phyloP scores from a whole-genome alignment of 64 coral and sea anemone species.

The Astreopora myriophthalma region DNA sequence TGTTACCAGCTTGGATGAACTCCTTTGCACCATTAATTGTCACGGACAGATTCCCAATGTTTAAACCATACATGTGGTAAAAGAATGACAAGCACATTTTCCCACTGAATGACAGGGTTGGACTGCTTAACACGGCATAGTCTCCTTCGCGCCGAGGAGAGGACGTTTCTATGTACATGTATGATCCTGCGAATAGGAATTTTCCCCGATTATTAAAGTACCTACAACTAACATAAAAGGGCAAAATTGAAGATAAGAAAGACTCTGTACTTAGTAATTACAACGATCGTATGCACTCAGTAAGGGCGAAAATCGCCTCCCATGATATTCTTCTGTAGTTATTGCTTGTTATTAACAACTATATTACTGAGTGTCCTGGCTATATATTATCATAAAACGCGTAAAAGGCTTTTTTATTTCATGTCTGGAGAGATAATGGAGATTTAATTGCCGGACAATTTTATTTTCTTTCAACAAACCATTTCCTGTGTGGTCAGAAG shows the following conservation, averaged over 20 bases:
- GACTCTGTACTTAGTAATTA: too few species aligned
- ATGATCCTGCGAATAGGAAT: neutral
- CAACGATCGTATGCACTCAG: too few species aligned
- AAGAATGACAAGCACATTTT: neutral
- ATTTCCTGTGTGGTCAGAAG: slow-evolving; percentile 53
- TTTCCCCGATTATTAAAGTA: neutral
- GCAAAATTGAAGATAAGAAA: neutral
- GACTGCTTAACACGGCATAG: neutral
- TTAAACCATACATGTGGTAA: slow-evolving; percentile 50
- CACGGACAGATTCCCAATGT: neutral
- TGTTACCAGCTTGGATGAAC: neutral
- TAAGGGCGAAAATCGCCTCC: too few species aligned
- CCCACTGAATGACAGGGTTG: neutral
- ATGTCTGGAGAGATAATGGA: neutral
- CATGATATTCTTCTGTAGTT: too few species aligned
- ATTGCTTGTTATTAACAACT: too few species aligned
- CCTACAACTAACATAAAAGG: too few species aligned
- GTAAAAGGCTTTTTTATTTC: neutral
- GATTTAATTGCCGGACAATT: neutral
- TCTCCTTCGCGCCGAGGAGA: slow-evolving; percentile 24
- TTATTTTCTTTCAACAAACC: slow-evolving; percentile 2
- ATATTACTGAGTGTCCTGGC: too few species aligned
- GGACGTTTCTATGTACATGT: slow-evolving; percentile 12
- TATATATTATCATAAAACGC: neutral
- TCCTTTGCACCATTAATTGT: neutral